phyloP scores from a whole-genome alignment of 2,113 vertebrate genomes.

The Pteronura brasiliensis region DNA sequence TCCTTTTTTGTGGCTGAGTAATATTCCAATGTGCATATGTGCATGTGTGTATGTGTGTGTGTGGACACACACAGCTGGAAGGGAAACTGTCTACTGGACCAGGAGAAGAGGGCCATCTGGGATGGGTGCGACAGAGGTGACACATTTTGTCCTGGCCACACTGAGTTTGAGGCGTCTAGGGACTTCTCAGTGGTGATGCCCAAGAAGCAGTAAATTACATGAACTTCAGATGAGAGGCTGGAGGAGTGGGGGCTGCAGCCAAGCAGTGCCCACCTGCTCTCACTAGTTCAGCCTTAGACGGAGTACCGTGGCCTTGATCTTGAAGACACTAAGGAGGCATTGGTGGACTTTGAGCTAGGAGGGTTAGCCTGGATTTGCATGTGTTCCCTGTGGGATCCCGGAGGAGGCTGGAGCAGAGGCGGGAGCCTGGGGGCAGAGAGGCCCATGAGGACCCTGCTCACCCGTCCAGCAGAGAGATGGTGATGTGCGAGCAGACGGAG shows the following conservation, averaged over 20 bases:
- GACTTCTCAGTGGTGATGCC: background rate
- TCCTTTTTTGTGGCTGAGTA: background rate
- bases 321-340: fast-evolving
- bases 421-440: background rate
- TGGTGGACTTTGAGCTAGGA: background rate
- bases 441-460: background rate
- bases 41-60: background rate
- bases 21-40: background rate
- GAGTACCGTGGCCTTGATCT: background rate
- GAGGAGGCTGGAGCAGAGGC: background rate
- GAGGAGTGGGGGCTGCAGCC: no score
- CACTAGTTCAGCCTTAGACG: no score
- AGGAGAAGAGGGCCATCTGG: background rate
- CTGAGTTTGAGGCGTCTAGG: background rate
- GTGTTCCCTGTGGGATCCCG: background rate
- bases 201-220: background rate
- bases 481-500: background rate
- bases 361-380: fast-evolving
- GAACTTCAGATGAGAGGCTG: background rate
- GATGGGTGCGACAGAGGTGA: background rate
- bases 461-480: background rate
- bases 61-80: background rate
- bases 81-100: no score
- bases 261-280: background rate
- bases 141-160: no score